Evolutionary conservation across 2,888 invertebrate species (phyloP), one percentile per base, ranked within the genome.

Genomic region (Lacanobia oleracea): DNA sequence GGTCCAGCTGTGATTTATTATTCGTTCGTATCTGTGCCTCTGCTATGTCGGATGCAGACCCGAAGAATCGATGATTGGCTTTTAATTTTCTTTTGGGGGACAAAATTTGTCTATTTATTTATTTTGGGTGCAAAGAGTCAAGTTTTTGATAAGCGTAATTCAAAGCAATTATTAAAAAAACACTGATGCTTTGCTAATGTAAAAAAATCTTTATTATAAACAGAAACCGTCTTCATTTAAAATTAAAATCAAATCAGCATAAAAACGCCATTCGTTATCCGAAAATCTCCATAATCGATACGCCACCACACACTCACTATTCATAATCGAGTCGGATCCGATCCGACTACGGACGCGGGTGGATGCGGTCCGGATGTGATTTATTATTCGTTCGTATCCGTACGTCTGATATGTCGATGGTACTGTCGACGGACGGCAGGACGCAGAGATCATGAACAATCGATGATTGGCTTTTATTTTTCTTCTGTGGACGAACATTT

Each of bases 1-100:
- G 83, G 51, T 73, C 45, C 71, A 73, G 81, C 84, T 78, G 79
- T 73, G 85, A 86, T 81, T 83, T 78, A 79, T 72, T 82, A 82
- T 78, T 72, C 79, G 23, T 51, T 60, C 67, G 62, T 68, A 72
- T 82, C 79, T 72, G 23, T 37, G 61, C 43, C 50, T 14, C n/a
- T 65, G 80, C 72, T 79, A 70, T 70, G 69, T 75, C 68, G n/a
- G 57, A 54, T 53, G 23, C n/a, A 16, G 45, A 54, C 48, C 67
- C 72, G 65, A 51, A 65, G 67, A 71, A 64, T 53, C 57, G 50
- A 61, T 81, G 60, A 57, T 67, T 37, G 27, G 56, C 56, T 51
- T 68, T 56, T 73, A 61, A 65, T 66, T 65, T 48, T 50, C 56
- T 56, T 76, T 69, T 63, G 56, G 63, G 59, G 18, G n/a, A 7